These are phyloP conservation scores for Lagorchestes hirsutus DNA, from an alignment of 2,797 vertebrate species.

Conservation along the genomic window DNA sequence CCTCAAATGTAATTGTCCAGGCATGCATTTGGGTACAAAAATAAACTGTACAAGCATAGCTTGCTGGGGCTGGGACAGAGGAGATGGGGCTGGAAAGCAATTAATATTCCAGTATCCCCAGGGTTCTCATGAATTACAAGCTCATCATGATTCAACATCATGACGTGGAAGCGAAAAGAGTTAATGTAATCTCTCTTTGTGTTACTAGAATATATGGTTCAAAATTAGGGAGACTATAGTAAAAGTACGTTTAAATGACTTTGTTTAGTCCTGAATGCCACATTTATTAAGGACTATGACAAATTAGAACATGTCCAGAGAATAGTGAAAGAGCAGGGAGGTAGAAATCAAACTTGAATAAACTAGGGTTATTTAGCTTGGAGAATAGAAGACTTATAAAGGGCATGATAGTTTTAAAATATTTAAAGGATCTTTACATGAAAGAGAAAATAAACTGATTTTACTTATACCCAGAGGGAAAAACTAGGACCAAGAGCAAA, in stretches of 20 bases:
- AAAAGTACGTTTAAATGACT: not conserved
- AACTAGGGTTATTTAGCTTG: not conserved
- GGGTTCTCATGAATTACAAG: not conserved
- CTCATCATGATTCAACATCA: not conserved
- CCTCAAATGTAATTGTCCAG: not conserved
- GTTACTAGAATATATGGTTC: not conserved
- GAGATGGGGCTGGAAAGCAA: not conserved
- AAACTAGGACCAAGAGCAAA: not conserved
- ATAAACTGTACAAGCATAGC: not conserved
- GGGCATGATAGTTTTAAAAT: not conserved
- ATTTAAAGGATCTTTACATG: not conserved
- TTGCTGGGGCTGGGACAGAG: not conserved
- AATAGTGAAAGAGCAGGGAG: not conserved
- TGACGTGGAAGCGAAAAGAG: not conserved
- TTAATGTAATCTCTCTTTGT: not conserved
- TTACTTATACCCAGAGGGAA: not conserved
- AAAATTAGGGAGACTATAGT: not conserved
- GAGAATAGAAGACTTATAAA: not conserved
- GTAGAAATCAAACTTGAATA: not conserved
- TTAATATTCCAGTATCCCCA: not conserved
- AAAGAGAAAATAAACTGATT: not conserved
- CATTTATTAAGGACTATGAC: not conserved
- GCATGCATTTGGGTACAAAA: not conserved
- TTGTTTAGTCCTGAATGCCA: not conserved
- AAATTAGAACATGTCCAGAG: not conserved